Percentiles rank a stretch among this genome's conserved stretches.
Conservation (phyloP, 35 echinoderm and acorn worm species). For the Strongylocentrotus purpuratus region DNA sequence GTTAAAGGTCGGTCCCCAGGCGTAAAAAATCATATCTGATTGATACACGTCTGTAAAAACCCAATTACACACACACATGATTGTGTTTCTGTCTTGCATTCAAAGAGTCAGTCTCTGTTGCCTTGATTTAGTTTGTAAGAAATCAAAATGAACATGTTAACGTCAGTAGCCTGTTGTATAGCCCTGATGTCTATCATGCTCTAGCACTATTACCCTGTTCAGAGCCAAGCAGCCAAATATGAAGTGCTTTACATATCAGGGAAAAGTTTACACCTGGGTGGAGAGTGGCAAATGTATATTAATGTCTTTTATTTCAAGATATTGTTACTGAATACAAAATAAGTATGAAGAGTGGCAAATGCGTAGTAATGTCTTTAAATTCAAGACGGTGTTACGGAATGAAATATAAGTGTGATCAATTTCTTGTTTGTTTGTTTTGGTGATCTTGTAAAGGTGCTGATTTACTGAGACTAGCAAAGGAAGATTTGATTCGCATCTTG, state of each 20-base stretch:
- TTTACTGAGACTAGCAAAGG: conserved; percentile 79
- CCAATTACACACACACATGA: too few species aligned
- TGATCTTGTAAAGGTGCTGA: conserved; percentile 73
- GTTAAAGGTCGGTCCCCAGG: too few species aligned
- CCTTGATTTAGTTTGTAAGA: too few species aligned
- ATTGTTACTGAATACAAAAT: too few species aligned
- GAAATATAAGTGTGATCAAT: neutral
- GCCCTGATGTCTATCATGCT: neutral
- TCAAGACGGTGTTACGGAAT: too few species aligned
- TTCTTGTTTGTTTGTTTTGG: neutral
- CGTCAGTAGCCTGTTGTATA: neutral
- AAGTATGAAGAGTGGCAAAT: too few species aligned
- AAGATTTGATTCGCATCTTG: conserved; percentile 94
- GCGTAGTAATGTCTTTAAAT: too few species aligned
- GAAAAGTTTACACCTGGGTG: neutral
- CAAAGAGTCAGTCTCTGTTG: too few species aligned
- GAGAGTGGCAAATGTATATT: neutral
- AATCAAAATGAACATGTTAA: too few species aligned
- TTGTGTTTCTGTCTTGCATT: too few species aligned
- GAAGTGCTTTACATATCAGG: neutral
- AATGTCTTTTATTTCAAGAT: neutral
- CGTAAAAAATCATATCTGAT: too few species aligned
- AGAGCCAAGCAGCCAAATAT: neutral
- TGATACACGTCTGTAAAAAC: too few species aligned
- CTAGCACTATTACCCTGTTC: neutral